A percentile compares a stretch with the other conserved stretches of the same genome.
These are phyloP conservation scores for Scaptomyza cyrtandrae DNA, from an alignment of 2,888 invertebrate species.

Conservation along the genomic window DNA sequence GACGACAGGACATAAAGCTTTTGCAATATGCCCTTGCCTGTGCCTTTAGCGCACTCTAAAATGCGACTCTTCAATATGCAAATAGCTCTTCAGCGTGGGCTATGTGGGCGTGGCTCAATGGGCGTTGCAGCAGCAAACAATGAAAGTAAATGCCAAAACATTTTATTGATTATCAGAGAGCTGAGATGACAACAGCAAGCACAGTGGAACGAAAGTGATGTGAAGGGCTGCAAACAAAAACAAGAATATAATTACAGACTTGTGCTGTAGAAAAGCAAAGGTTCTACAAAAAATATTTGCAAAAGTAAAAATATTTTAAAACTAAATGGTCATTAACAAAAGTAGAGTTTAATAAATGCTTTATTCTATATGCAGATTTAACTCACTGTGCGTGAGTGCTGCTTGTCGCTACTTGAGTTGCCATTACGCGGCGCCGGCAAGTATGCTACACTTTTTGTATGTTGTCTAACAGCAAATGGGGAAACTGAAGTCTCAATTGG, in stretches of 20 bases:
- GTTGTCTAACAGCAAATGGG: conserved; percentile 54
- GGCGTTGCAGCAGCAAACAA: conserved; percentile 78
- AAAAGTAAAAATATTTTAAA: no score
- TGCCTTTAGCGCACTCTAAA: conserved; percentile 37
- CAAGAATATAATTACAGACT: no score
- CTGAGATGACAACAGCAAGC: conserved; percentile 31
- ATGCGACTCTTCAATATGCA: conserved; percentile 68
- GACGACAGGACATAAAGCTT: conserved; percentile 59
- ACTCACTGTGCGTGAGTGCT: conserved; percentile 25
- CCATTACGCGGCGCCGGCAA: conserved; percentile 74
- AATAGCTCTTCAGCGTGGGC: conserved; percentile 53
- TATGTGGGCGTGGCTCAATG: conserved; percentile 61
- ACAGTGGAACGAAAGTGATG: conserved; percentile 41
- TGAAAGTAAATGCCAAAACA: conserved; percentile 81
- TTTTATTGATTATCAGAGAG: conserved; percentile 77
- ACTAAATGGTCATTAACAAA: no score
- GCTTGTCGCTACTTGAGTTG: conserved; percentile 67
- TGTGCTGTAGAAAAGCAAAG: no score
- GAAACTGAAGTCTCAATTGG: conserved; percentile 29
- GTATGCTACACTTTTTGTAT: conserved; percentile 71
- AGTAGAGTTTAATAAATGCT: no score
- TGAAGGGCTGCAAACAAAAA: neutral
- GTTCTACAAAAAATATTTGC: no score
- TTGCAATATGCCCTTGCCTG: conserved; percentile 63
- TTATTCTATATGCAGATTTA: no score